Base-by-base conservation (phyloP, 2,888 invertebrate species). In the Eristalis arbustorum region DNA sequence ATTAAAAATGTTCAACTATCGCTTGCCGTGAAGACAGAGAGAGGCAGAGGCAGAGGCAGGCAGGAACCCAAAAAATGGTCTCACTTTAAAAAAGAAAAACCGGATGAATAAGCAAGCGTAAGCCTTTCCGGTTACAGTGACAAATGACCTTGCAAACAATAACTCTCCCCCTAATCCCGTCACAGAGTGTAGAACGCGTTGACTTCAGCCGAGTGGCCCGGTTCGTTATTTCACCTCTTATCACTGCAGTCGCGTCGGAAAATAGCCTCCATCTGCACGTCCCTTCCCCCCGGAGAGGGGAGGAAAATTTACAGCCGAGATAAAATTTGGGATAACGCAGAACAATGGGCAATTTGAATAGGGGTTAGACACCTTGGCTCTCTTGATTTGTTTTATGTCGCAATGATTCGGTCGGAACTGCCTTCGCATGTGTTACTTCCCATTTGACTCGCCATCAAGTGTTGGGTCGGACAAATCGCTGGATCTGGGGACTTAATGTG, bases 301-400 rank as follows among this genome's bases (percentile, higher is more conserved):
- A n/a, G n/a, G n/a, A n/a, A n/a, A 67, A 76, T 68, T 25, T 64
- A 66, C 74, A 22, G 34, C 28, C 69, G 10, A 37, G 77, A 77
- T 63, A 77, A 69, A 69, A 28, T 5, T 14, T 34, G 34, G 25
- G 69, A 77, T 69, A 77, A 69, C 56, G 63, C 28, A 56, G 62
- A 37, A 69, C 49, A 69, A 77, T 77, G 63, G 68, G 49, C 18
- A 69, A 57, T 77, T 77, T 77, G 56, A 69, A 69, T 69, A 68
- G 69, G 77, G 77, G 77, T 69, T 77, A 77, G 69, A 57, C 77
- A 77, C 77, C 77, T 69, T 76, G 42, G 67, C 37, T 57, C 59
- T 13, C 59, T 69, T 59, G 59, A 31, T 69, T 69, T 71, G 71
- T 71, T 71, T 59, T 71, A 71, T 71, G 59, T 62, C 42, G 61